Base-by-base conservation (phyloP, 2,797 vertebrate genomes). In the Lepus townsendii region DNA sequence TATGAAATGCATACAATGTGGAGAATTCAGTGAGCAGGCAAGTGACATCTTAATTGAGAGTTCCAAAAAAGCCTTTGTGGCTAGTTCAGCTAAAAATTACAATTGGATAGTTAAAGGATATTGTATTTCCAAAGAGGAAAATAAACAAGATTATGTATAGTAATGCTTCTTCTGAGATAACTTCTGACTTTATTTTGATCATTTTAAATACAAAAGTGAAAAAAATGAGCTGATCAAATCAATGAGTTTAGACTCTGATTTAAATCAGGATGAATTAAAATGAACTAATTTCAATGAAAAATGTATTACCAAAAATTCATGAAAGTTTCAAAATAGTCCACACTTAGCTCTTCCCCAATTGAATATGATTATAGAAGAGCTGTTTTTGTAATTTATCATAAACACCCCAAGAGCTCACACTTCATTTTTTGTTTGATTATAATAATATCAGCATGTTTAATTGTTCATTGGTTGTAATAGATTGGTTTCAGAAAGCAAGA, bases 401-500 rank as follows among this genome's bases (percentile, higher is more conserved):
- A 54, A 82, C 24, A 87, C 83, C 72, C 68, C 66, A 75, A 72
- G 38, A 88, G 62, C 16, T 66, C 90, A 88, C 4, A 76, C 65
- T 96, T 96, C 22, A 83, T 97, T 97, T 97, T 95, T 85, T 91
- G 54, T 96, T 85, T 19, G 0, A 97, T 98, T 96, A 95, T 93
- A 75, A 88, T 82, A 96, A 91, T 96, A 97, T 92, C 90, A 96
- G 90, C 85, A 94, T 97, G 77, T 76, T 97, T 94, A 96, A 97
- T 96, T 97, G 82, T 93, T 77, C 65, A 66, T 10, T 96, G 57
- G 77, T 80, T 94, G 71, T 52, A 96, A 57, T 68, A 98, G 83
- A 97, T 82, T 97, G 60, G 66, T 93, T 98, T 97, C 95, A 97
- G 87, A 95, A 97, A 96, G 69, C 11, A 69, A 79, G 84, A 97